These are phyloP conservation scores for Leucopternis melanops DNA, from an alignment of 2,113 vertebrate species.

Conservation along the genomic window DNA sequence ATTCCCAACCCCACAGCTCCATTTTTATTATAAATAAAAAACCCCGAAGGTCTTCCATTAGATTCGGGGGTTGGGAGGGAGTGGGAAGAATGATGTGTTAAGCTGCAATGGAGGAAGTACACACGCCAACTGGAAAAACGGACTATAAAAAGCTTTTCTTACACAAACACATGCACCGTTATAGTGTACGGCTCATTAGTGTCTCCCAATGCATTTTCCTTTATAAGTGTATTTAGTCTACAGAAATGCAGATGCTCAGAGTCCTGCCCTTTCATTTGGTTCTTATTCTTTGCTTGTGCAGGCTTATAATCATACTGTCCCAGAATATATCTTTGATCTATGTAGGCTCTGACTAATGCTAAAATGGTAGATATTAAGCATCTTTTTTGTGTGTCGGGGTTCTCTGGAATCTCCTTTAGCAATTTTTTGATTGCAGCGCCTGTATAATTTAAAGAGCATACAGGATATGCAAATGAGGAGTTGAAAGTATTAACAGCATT, in stretches of 20 bases:
- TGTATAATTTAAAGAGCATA: slow-evolving; percentile 36
- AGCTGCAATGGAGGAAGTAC: slow-evolving; percentile 26
- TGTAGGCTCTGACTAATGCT: not conserved
- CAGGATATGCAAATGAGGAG: slow-evolving; percentile 34
- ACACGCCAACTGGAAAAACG: slow-evolving; percentile 17
- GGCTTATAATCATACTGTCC: not conserved
- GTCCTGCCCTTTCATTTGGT: not conserved
- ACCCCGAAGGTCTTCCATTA: slow-evolving; percentile 1
- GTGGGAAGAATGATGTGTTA: not conserved
- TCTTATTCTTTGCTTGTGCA: slow-evolving; percentile 12
- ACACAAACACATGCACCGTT: slow-evolving; percentile 35
- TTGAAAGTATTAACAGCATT: slow-evolving; percentile 24
- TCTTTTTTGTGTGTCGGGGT: not conserved
- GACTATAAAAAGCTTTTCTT: slow-evolving; percentile 61
- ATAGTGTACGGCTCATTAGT: slow-evolving; percentile 8
- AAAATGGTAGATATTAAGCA: slow-evolving; percentile 23
- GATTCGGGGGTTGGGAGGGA: not conserved
- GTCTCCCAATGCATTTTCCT: slow-evolving; percentile 1
- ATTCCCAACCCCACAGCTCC: not conserved
- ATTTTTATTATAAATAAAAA: not conserved
- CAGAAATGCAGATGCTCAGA: slow-evolving; percentile 41
- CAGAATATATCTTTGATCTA: slow-evolving; percentile 14
- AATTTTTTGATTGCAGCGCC: not conserved
- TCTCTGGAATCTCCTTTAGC: slow-evolving; percentile 46
- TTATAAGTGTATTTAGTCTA: slow-evolving; percentile 29